Conservation (phyloP, 2,797 vertebrate species). For the Taeniopygia guttata region DNA sequence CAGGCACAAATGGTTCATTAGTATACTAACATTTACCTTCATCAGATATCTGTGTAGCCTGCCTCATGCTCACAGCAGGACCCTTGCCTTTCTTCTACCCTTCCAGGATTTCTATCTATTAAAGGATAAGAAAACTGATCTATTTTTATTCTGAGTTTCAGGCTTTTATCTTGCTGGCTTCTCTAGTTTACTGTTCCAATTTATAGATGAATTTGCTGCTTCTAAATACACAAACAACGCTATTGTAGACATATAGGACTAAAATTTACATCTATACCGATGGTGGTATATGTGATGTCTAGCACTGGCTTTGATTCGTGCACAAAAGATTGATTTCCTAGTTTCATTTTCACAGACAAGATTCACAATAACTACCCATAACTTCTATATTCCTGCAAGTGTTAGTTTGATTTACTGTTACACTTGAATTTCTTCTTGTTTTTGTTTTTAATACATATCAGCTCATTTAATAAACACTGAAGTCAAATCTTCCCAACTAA, state of each 20-base stretch:
- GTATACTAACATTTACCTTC: constrained; percentile 68
- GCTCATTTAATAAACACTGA: background rate
- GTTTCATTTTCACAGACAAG: background rate
- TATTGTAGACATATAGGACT: background rate
- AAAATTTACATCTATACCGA: constrained; percentile 9
- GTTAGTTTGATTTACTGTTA: background rate
- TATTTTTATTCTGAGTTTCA: constrained; percentile 62
- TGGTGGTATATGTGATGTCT: background rate
- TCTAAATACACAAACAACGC: background rate
- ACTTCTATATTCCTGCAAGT: background rate
- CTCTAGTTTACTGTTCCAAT: constrained; percentile 43
- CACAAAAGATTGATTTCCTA: constrained; percentile 4
- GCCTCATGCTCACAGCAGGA: constrained; percentile 66
- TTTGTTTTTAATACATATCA: background rate
- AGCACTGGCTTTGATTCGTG: constrained; percentile 12
- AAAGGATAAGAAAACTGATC: constrained; percentile 66
- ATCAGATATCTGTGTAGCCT: constrained; percentile 42
- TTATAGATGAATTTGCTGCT: constrained; percentile 32
- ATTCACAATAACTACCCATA: background rate
- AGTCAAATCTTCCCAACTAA: background rate
- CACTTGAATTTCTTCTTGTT: background rate
- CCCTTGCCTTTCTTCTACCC: constrained; percentile 54
- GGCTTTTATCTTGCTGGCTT: constrained; percentile 34
- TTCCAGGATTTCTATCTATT: constrained; percentile 69
- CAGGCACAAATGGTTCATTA: constrained; percentile 69